Base-by-base conservation (phyloP, 37 sponge, comb jelly and placozoan genomes). In the Haliclona indistincta region DNA sequence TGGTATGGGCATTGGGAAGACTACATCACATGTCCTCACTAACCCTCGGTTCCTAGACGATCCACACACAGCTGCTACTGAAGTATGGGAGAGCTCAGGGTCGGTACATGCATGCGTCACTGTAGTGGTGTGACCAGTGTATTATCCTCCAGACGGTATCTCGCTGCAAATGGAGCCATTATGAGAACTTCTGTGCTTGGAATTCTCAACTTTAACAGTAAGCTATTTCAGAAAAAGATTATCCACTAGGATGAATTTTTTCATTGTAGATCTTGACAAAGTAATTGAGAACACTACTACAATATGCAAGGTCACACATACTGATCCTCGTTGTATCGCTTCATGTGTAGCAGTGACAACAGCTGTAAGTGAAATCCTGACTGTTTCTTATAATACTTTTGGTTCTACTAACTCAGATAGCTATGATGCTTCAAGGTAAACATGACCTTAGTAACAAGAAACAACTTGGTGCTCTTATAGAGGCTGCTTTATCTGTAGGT, bases 141-240 rank as follows among this genome's bases (percentile, higher is more conserved):
- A n/a, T 58, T 8, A 54, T 56, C 6, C 39, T 32, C 7, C 58
- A 93, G 91, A n/a, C 39, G 79, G 2, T 88, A 85, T 53, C 70
- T 91, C 33, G 96, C 96, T 64, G 86, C 96, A 5, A 95, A 95
- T 76, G 96, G 92, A 23, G 96, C 92, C n/a, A 73, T 91, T 30
- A 95, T 91, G 92, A 67, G 96, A 43, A 95, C 96, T 3, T 72
- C 88, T 25, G 74, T 95, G 23, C 80, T 91, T 29, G 96, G 96
- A 43, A 67, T 76, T 10, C 43, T 88, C 34, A 71, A 67, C 25
- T 95, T 91, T 62, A 91, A 95, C 63, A 73, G 94, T 93, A 29
- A 64, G 75, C n/a, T 2, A 43, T n/a, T n/a, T 26, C 38, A 25
- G 2, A 39, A 8, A n/a, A 20, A 71, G 5, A 41, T 35, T 58